Base-by-base conservation (phyloP, 1,140 invertebrate genomes). In the Armadillidium nasatum region DNA sequence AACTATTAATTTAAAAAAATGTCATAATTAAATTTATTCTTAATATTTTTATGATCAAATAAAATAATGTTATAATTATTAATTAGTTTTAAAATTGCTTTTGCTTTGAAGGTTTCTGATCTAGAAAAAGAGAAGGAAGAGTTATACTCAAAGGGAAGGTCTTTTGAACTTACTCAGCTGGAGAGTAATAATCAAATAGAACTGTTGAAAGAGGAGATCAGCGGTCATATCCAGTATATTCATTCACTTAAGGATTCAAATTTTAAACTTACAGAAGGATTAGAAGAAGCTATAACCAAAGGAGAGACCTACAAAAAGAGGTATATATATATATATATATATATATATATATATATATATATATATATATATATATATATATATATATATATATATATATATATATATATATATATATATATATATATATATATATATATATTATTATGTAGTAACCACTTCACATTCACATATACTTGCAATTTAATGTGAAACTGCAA, bases 141-240 rank as follows among this genome's bases (percentile, higher is more conserved):
- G 43, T 46, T 74, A 9, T 50, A 71, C 73, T n/a, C 22, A 4
- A 66, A 70, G 21, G 10, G 75, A n/a, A 73, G 76, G 22, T 74
- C 54, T 44, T 19, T 82, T 72, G 80, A 82, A 69, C 45, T 70
- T 1, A 66, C 73, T 13, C 44, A 71, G 0, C 22, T 46, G 7
- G 45, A 75, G 23, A 43, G 78, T 15, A 68, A 77, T 21, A 69
- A 50, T 43, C 73, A 81, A 74, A 43, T 44, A 11, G 72, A 79
- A 43, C 44, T 71, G 13, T 82, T 91, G 3, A 90, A 91, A 76
- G 88, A 91, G 76, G 91, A 93, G 83, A 87, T 87, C 66, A 85
- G 89, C 0, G 85, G 87, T 72, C 87, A 89, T 79, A 86, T 91
- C 7, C 91, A 91, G 11, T 87, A 88, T 44, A 85, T 91, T 23